Conservation (phyloP, 2,113 vertebrate genomes). For the Cygnus buccinator region DNA sequence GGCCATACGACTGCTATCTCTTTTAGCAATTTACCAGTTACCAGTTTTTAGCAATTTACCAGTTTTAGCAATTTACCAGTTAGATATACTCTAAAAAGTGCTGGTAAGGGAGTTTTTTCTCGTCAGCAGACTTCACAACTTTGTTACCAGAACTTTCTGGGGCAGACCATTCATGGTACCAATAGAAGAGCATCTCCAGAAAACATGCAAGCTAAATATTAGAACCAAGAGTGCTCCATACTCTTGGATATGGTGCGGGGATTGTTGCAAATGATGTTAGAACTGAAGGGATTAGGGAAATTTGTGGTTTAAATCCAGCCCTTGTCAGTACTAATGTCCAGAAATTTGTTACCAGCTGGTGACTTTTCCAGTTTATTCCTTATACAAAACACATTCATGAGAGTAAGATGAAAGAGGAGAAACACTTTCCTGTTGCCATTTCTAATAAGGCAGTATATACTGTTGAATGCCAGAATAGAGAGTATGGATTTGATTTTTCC, state of each 20-base stretch:
- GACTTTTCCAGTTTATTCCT: background rate
- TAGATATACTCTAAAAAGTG: background rate
- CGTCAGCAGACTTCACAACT: background rate
- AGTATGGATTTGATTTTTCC: background rate
- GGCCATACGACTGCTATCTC: background rate
- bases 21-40: background rate
- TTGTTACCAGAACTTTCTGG: background rate
- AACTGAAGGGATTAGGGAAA: background rate
- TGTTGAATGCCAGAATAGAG: background rate
- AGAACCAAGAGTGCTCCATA: background rate
- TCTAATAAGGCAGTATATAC: background rate
- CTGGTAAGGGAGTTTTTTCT: background rate
- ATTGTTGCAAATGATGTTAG: background rate
- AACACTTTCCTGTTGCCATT: background rate
- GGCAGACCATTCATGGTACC: background rate
- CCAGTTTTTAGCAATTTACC: background rate
- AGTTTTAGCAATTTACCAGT: background rate
- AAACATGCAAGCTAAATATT: background rate
- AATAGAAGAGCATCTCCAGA: background rate
- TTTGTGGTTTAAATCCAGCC: background rate
- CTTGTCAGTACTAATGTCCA: background rate
- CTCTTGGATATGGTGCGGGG: background rate
- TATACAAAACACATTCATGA: background rate
- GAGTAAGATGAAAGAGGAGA: background rate
- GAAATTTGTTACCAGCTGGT: background rate